These are phyloP conservation scores for Camelus bactrianus DNA, from an alignment of 2,113 vertebrate species.

Conservation along the genomic window DNA sequence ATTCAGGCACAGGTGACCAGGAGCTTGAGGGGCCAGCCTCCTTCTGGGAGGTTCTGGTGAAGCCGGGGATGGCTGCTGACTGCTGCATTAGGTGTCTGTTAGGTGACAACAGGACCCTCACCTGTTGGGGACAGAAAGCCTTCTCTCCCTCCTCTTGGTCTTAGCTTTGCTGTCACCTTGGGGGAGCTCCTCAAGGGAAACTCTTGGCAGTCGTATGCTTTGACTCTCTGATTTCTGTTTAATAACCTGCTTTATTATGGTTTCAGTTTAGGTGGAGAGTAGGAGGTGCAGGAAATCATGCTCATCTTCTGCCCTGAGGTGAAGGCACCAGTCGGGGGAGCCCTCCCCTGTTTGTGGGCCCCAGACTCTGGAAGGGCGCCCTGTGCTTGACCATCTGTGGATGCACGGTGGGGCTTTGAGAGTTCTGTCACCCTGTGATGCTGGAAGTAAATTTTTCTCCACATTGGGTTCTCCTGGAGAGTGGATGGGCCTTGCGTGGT, in stretches of 20 bases:
- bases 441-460: background rate
- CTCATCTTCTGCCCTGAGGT: background rate
- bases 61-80: background rate
- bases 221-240: background rate
- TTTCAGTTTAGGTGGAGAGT: background rate
- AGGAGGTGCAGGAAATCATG: no score
- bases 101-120: background rate
- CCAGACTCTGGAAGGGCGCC: background rate
- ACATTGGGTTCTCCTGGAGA: background rate
- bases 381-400: background rate
- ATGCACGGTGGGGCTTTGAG: background rate
- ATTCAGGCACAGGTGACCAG: no score
- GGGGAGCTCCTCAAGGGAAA: background rate
- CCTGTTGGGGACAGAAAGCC: background rate
- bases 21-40: background rate
- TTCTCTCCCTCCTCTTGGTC: background rate
- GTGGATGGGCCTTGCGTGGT: no score
- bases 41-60: background rate
- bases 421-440: background rate
- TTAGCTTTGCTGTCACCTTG: background rate
- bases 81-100: background rate
- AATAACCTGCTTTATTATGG: background rate
- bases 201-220: background rate
- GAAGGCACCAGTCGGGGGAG: background rate
- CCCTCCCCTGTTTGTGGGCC: background rate